These are phyloP conservation scores for Ctenoplectra terminalis DNA, from an alignment of 1,140 invertebrate genomes.

Conservation along the genomic window DNA sequence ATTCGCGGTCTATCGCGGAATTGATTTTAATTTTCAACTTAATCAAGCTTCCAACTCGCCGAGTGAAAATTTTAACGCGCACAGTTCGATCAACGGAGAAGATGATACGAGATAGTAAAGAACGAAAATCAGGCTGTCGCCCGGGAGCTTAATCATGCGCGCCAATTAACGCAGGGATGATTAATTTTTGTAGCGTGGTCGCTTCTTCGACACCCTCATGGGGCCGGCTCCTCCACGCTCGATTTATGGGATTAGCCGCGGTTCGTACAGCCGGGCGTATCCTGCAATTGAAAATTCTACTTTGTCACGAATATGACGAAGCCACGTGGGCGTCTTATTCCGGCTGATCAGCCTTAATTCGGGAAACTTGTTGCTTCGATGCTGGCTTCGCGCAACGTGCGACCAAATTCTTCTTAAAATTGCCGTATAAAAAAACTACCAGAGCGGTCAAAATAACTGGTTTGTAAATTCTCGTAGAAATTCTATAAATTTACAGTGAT, in stretches of 20 bases:
- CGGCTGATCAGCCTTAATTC: slow-evolving; percentile 57
- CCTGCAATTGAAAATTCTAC: slow-evolving; percentile 72
- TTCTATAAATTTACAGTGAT: too few species aligned
- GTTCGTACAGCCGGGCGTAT: slow-evolving; percentile 65
- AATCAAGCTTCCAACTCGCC: too few species aligned
- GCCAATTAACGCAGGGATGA: slow-evolving; percentile 68
- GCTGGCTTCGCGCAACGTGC: neutral
- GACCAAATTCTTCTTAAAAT: neutral
- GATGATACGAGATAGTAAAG: neutral
- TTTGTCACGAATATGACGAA: slow-evolving; percentile 69
- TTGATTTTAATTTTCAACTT: too few species aligned
- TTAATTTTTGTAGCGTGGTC: slow-evolving; percentile 64
- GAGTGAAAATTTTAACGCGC: too few species aligned
- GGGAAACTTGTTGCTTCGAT: slow-evolving; percentile 26
- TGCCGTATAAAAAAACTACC: too few species aligned
- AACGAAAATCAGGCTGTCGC: slow-evolving; percentile 50
- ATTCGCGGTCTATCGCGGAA: too few species aligned
- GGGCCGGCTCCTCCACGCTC: slow-evolving; percentile 58
- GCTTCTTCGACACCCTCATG: slow-evolving; percentile 56
- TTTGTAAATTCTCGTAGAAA: too few species aligned
- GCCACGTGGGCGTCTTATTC: slow-evolving; percentile 63
- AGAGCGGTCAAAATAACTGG: too few species aligned
- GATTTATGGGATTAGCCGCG: slow-evolving; percentile 68
- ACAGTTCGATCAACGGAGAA: too few species aligned
- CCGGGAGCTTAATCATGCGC: slow-evolving; percentile 65